Evolutionary conservation across 2,113 vertebrate genomes (phyloP), one percentile per base, ranked within the genome.

Genomic region (Ceratotherium simum): DNA sequence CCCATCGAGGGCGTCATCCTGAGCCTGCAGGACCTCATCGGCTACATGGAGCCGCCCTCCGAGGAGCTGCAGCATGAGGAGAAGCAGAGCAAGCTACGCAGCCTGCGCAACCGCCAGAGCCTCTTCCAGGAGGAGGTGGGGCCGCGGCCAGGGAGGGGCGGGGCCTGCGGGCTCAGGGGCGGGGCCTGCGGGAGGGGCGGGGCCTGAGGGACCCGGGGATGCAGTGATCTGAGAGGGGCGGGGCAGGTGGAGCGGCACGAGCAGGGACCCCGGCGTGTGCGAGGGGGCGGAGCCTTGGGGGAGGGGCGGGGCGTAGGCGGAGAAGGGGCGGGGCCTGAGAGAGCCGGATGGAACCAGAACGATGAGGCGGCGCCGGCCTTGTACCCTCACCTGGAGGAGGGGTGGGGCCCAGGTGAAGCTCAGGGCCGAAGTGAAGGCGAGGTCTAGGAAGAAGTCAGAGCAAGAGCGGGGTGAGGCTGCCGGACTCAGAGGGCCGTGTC

Each of bases 91-190:
- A 99, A 99, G 92, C 99, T 99, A 2, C 99, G 99, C 78, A 99
- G 99, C 18, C 99, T 99, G 58, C 99, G 99, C 81, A 99, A 99
- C 97, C 98, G 99, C 27, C 99, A 99, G 98, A 99, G 99, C 98
- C 99, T 99, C 98, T 99, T 99, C 98, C 99, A 99, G 97, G 99
- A 99, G 98, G 99, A 99, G 99, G 99, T 99, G 39, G 60, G 98
- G 91, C 3, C 4, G 0, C 0, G 0, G 3, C 0, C 2, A 1
- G 21, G 20, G 7, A 0, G 18, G 70, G 88, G 84, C 21, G n/a
- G n/a, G 18, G 48, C 9, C 33, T 2, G 70, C 0, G 39, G 13
- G 7, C 0, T 1, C 5, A 2, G 54, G 29, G 79, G 69, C n/a
- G 36, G 20, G n/a, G 69, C 17, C 64, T 9, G 3, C 0, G 3